Evolutionary conservation across 2,113 vertebrate species (phyloP).

Genomic region (Crotalus viridis): DNA sequence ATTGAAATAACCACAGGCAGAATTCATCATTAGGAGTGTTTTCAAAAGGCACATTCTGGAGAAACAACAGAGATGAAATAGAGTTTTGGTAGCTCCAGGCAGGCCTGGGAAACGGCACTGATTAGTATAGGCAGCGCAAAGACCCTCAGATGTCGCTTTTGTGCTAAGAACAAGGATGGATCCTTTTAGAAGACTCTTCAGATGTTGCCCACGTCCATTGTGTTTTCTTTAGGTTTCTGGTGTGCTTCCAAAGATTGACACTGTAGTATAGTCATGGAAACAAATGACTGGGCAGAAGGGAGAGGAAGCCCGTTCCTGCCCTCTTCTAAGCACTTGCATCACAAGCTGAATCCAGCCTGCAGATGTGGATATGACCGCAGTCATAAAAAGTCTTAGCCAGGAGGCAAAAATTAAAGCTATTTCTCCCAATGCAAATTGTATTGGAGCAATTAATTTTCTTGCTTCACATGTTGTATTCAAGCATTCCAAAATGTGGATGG

Average conservation of each 20-base stretch:
- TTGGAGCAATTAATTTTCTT: background rate
- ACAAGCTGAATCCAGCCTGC: background rate
- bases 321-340: background rate
- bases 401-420: background rate
- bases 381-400: background rate
- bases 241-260: background rate
- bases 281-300: background rate
- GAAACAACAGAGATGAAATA: background rate
- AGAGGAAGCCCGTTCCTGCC: background rate
- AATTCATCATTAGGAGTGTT: background rate
- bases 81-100: background rate
- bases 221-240: background rate
- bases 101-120: background rate
- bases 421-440: background rate
- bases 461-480: background rate
- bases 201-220: background rate
- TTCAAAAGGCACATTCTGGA: background rate
- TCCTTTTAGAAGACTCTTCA: background rate
- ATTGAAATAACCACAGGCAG: background rate
- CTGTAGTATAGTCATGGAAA: background rate
- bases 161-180: background rate
- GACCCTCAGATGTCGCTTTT: background rate
- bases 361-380: background rate
- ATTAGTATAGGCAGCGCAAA: background rate
- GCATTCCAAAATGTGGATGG: background rate